Percentiles rank a stretch among this genome's conserved stretches.
These are phyloP conservation scores for Aphrophora alni DNA, from an alignment of 2,888 invertebrate genomes.

Conservation along the genomic window DNA sequence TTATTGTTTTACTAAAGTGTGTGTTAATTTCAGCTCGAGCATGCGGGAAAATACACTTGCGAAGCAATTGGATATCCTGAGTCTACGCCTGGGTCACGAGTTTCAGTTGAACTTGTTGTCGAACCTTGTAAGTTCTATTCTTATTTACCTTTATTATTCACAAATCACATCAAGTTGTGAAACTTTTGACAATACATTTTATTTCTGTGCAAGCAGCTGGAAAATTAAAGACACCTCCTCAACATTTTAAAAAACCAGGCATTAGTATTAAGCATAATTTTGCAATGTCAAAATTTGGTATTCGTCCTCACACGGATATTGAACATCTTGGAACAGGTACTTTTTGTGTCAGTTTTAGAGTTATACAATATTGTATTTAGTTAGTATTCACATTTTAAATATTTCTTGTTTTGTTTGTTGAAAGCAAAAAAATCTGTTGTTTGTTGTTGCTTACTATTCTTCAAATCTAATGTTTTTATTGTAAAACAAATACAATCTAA, in stretches of 20 bases:
- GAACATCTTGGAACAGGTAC: constrained; percentile 67
- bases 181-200: too few species aligned
- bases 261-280: constrained; percentile 49
- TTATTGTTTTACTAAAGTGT: too few species aligned
- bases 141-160: background rate
- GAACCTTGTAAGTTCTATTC: constrained; percentile 72
- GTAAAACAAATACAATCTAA: too few species aligned
- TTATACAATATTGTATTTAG: too few species aligned
- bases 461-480: too few species aligned
- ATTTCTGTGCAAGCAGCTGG: constrained; percentile 50
- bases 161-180: background rate
- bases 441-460: too few species aligned
- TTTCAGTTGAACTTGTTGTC: constrained; percentile 74
- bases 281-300: constrained; percentile 62
- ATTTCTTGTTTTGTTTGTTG: too few species aligned
- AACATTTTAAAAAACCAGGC: background rate
- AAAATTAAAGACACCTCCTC: constrained; percentile 28
- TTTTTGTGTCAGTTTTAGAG: background rate
- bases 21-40: constrained; percentile 64
- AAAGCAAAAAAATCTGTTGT: too few species aligned
- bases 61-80: constrained; percentile 73
- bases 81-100: constrained; percentile 68
- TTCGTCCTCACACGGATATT: constrained; percentile 64
- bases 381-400: too few species aligned
- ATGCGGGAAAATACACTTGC: constrained; percentile 85